Evolutionary conservation across 2,888 invertebrate species (phyloP).

Genomic region (Caenorhabditis auriculariae): DNA sequence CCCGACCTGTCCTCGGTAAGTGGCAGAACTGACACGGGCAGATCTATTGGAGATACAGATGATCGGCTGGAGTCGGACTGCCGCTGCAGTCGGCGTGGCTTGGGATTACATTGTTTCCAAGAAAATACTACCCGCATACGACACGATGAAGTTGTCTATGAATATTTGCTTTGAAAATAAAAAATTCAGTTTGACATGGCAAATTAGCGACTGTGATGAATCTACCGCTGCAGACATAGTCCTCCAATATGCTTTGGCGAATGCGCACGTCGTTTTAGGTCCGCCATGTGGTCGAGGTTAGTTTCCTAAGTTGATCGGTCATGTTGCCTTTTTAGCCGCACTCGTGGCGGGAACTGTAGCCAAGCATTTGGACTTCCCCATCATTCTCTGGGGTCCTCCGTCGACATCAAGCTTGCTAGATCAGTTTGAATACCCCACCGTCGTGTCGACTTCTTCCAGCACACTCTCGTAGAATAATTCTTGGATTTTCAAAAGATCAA

Average conservation of each 20-base stretch:
- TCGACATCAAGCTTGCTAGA: slow-evolving; percentile 30
- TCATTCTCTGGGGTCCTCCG: slow-evolving; percentile 44
- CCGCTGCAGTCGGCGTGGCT: slow-evolving; percentile 28
- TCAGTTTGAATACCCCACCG: slow-evolving; percentile 31
- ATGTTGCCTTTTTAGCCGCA: slow-evolving; percentile 20
- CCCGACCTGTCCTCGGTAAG: slow-evolving; percentile 6
- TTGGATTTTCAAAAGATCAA: not conserved
- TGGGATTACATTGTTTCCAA: slow-evolving; percentile 24
- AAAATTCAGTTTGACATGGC: slow-evolving; percentile 30
- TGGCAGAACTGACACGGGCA: too few relatives aligned
- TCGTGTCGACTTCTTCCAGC: slow-evolving; percentile 32
- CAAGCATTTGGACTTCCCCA: slow-evolving; percentile 29
- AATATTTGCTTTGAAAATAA: not conserved
- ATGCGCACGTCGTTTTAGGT: slow-evolving; percentile 36
- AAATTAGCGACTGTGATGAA: slow-evolving; percentile 29
- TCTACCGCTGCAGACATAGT: slow-evolving; percentile 22
- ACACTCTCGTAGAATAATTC: slow-evolving; percentile 26
- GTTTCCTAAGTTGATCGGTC: not conserved
- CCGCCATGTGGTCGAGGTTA: slow-evolving; percentile 38
- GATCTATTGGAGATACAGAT: slow-evolving; percentile 4
- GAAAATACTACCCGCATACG: slow-evolving; percentile 20
- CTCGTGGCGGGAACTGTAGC: slow-evolving; percentile 36
- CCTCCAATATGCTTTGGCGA: slow-evolving; percentile 21
- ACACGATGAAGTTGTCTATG: slow-evolving; percentile 20
- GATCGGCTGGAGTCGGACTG: slow-evolving; percentile 33